Evolutionary conservation across 2,888 invertebrate genomes (phyloP).

Genomic region (Drosophila parthenogenetica): DNA sequence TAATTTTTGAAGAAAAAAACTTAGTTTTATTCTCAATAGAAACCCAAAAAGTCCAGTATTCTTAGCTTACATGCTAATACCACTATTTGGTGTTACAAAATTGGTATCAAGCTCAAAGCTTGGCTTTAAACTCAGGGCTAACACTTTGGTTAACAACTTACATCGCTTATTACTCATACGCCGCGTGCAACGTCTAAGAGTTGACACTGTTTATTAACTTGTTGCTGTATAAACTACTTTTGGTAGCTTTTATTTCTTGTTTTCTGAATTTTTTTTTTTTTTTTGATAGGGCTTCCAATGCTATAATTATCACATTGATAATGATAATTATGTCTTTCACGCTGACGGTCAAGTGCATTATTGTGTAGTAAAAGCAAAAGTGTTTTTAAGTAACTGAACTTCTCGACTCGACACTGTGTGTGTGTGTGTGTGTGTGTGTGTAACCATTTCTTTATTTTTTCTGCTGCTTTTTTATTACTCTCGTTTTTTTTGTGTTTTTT

Average conservation of each 20-base stretch:
- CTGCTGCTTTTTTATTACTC: too few relatives aligned
- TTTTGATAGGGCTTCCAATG: conserved; percentile 37
- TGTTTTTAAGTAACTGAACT: conserved; percentile 43
- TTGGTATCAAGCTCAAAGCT: background rate
- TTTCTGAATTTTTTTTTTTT: background rate
- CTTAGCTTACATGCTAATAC: too few relatives aligned
- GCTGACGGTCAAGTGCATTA: conserved; percentile 60
- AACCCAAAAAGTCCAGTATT: too few relatives aligned
- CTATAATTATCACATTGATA: conserved; percentile 52
- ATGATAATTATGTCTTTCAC: conserved; percentile 57
- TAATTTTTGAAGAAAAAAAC: too few relatives aligned
- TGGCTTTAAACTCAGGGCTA: conserved; percentile 32
- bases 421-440: background rate
- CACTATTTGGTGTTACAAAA: too few relatives aligned
- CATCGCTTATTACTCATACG: conserved; percentile 59
- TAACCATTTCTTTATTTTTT: conserved; percentile 30
- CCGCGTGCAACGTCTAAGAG: conserved; percentile 41
- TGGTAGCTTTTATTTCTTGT: background rate
- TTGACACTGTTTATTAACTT: conserved; percentile 35
- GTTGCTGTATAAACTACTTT: background rate
- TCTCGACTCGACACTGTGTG: conserved; percentile 18
- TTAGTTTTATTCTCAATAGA: too few relatives aligned
- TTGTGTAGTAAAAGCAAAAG: conserved; percentile 25
- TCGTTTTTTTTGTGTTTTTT: conserved; percentile 21
- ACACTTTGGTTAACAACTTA: conserved; percentile 32